These are phyloP conservation scores for Acanthosepion pharaonis DNA, from an alignment of 2,888 invertebrate genomes.

Conservation along the genomic window DNA sequence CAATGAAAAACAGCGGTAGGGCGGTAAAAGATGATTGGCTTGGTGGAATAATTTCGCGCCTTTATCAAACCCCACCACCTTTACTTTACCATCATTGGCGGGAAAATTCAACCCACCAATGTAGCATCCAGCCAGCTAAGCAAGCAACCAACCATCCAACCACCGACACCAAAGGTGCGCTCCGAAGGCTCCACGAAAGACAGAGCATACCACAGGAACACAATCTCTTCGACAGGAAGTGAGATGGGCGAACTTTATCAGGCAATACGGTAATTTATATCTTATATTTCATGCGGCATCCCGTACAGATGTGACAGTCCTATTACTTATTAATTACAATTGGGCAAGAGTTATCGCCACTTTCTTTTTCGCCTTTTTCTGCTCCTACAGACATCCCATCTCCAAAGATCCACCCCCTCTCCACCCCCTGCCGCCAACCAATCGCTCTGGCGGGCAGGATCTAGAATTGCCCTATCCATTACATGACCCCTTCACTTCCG, in stretches of 20 bases:
- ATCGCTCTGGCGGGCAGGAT: background rate
- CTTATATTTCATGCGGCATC: background rate
- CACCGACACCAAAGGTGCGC: background rate
- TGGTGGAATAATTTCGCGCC: background rate
- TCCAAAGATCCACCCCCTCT: background rate
- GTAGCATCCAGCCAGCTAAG: background rate
- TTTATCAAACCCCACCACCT: background rate
- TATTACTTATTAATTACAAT: background rate
- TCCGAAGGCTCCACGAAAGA: background rate
- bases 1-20: background rate
- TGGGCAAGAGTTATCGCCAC: background rate
- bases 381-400: background rate
- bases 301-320: background rate
- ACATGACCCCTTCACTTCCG: background rate
- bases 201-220: background rate
- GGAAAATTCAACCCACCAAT: background rate
- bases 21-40: background rate
- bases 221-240: conserved; percentile 16
- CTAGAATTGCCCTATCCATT: background rate
- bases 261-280: conserved; percentile 5
- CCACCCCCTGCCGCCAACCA: background rate
- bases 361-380: background rate
- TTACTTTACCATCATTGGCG: background rate
- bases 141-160: background rate
- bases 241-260: background rate